Percentiles rank a stretch among this genome's conserved stretches.
Conservation (phyloP, 2,113 vertebrate genomes). For the Lycaon pictus region DNA sequence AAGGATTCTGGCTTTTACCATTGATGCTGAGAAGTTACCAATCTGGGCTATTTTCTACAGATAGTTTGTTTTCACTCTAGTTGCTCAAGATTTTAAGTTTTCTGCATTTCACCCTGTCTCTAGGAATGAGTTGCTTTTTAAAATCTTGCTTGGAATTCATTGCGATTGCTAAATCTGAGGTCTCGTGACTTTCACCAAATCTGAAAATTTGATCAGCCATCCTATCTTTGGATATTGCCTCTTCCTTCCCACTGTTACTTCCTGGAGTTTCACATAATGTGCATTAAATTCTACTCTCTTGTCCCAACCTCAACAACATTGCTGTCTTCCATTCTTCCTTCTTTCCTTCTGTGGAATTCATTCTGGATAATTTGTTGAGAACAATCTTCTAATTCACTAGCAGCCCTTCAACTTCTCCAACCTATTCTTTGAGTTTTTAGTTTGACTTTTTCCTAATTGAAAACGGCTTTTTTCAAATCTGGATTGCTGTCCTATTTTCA, state of each 20-base stretch:
- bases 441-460: constrained; percentile 10
- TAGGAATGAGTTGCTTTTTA: background rate
- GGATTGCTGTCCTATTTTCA: background rate
- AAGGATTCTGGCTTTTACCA: background rate
- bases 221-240: background rate
- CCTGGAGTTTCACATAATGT: background rate
- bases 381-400: background rate
- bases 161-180: background rate
- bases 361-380: background rate
- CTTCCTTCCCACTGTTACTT: background rate
- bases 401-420: background rate
- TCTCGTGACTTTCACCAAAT: background rate
- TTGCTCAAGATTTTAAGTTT: background rate
- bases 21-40: background rate
- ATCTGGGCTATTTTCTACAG: background rate
- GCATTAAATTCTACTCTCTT: background rate
- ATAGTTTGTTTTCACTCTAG: background rate
- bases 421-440: background rate
- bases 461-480: background rate
- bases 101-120: background rate
- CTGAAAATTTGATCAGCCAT: background rate
- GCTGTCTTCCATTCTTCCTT: background rate
- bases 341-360: background rate
- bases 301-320: background rate
- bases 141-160: background rate